These are phyloP conservation scores for Ceriagrion tenellum DNA, from an alignment of 2,888 invertebrate genomes.

Conservation along the genomic window DNA sequence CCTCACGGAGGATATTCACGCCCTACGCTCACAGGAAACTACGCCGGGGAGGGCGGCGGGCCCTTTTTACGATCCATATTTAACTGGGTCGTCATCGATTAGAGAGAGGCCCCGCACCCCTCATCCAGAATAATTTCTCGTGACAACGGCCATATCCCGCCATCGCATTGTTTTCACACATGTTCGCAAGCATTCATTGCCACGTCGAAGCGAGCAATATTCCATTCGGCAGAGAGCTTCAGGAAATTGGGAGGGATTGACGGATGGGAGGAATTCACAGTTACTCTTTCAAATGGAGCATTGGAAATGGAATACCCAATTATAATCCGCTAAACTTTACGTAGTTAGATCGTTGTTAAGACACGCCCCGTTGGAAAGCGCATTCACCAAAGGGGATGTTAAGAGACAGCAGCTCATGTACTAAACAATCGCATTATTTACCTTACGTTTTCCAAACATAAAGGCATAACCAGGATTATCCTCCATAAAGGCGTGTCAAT, in stretches of 20 bases:
- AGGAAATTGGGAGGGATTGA: neutral
- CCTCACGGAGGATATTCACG: neutral
- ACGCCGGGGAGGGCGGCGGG: neutral
- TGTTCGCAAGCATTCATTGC: too few species aligned
- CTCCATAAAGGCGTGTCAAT: too few species aligned
- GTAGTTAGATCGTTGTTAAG: too few species aligned
- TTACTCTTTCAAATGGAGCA: neutral
- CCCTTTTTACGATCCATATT: slow-evolving; percentile 27
- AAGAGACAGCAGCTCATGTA: too few species aligned
- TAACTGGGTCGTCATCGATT: slow-evolving; percentile 21
- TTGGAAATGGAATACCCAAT: neutral
- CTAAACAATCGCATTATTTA: too few species aligned
- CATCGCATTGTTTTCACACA: neutral
- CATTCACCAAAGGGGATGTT: too few species aligned
- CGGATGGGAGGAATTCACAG: neutral
- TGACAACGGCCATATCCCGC: neutral
- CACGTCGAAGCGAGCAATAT: neutral
- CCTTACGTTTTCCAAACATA: too few species aligned
- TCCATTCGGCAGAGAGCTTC: neutral
- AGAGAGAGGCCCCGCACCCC: neutral
- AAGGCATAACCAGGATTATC: too few species aligned
- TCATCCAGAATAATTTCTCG: neutral
- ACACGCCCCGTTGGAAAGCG: too few species aligned
- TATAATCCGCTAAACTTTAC: too few species aligned
- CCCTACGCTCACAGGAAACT: neutral